Percentiles rank a stretch among this genome's conserved stretches.
These are phyloP conservation scores for Arnoldichthys spilopterus DNA, from an alignment of 2,797 vertebrate species.

Conservation along the genomic window DNA sequence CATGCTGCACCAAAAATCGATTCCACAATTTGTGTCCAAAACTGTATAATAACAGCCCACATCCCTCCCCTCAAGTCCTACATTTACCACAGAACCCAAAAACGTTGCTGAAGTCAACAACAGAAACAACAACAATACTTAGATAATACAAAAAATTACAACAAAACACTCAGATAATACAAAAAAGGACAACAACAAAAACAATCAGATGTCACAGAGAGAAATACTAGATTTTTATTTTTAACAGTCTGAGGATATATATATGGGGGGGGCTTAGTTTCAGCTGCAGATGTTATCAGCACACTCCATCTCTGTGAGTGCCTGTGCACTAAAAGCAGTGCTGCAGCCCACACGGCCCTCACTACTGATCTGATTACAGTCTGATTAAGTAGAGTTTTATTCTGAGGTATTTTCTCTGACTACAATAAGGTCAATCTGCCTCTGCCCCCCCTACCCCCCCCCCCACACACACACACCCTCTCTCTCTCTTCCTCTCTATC, in stretches of 20 bases:
- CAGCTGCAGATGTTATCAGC: slow-evolving; percentile 49
- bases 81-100: slow-evolving; percentile 44
- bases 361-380: slow-evolving; percentile 64
- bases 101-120: slow-evolving; percentile 4
- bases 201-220: neutral
- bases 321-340: slow-evolving; percentile 46
- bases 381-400: slow-evolving; percentile 67
- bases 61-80: slow-evolving; percentile 51
- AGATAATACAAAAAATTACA: no score
- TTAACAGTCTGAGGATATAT: neutral
- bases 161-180: no score
- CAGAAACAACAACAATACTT: neutral
- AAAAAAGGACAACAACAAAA: neutral
- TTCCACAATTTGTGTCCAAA: slow-evolving; percentile 61
- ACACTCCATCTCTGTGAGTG: slow-evolving; percentile 42
- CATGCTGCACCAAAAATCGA: slow-evolving; percentile 63
- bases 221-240: slow-evolving; percentile 10
- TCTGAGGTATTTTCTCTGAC: slow-evolving; percentile 55
- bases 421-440: slow-evolving; percentile 60
- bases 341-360: slow-evolving; percentile 49
- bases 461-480: slow-evolving; percentile 14
- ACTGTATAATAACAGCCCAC: slow-evolving; percentile 54
- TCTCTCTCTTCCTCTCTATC: slow-evolving; percentile 20
- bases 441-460: slow-evolving; percentile 58
- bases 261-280: slow-evolving; percentile 27